Evolutionary conservation across 2,113 vertebrate genomes (phyloP), one percentile per base, ranked within the genome.

Genomic region (Myrmecophaga tridactyla): DNA sequence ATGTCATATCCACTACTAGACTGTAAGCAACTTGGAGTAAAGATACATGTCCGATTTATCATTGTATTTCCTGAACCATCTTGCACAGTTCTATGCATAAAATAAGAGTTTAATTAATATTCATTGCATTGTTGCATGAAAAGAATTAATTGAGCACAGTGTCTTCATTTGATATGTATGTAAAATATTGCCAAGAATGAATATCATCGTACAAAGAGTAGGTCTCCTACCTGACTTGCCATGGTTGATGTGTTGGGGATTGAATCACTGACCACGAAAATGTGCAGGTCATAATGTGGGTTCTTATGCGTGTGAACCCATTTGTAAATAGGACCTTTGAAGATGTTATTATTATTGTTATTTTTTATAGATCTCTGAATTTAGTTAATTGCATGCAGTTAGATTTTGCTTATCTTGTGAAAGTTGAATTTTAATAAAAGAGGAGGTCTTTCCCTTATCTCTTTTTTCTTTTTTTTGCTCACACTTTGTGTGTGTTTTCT

Each of bases 131-230:
- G 92, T 31, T 89, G 27, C 6, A 48, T 58, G 72, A n/a, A 80
- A 83, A 70, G 34, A 76, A 92, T 89, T 53, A 67, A 56, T 48
- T 84, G 36, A 89, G 51, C 36, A 69, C 43, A 83, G 29, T 76
- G 3, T n/a, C 70, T 46, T 94, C 36, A 25, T 11, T 62, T 94
- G 14, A 62, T 81, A 92, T 85, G 25, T 36, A 36, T 75, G 43
- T 25, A 90, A 86, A 96, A 48, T 92, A 75, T 41, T 75, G 83
- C 58, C 12, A 92, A 96, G 58, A 18, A 58, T 58, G 56, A 58
- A 58, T 20, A 58, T 23, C 56, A 7, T 1, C 21, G 21, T 58
- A 58, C 56, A 58, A 56, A 58, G 21, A 94, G 63, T 6, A 48
- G 6, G 48, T 70, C 36, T 76, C 41, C 31, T 56, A 62, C 14